Evolutionary conservation across 2,113 vertebrate genomes (phyloP).

Genomic region (Gambusia affinis): DNA sequence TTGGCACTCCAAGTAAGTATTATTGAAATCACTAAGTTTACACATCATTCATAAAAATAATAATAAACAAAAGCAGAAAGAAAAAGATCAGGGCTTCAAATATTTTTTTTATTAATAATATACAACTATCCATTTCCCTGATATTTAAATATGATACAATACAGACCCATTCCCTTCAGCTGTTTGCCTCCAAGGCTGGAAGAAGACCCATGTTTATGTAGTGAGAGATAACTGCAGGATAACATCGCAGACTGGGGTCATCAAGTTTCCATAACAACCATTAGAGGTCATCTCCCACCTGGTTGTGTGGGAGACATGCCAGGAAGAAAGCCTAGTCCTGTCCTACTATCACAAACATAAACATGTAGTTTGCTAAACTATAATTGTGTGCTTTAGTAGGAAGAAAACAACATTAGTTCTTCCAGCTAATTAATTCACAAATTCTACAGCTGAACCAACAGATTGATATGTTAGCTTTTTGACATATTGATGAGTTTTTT

Average conservation of each 20-base stretch:
- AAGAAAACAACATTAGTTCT: no score
- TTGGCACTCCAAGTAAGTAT: background rate
- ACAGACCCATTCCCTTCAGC: background rate
- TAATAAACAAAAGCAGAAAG: no score
- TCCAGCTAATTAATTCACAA: no score
- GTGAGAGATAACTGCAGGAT: background rate
- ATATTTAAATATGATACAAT: background rate
- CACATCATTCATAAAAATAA: background rate
- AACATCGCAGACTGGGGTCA: background rate
- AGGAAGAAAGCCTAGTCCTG: background rate
- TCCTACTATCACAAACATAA: no score
- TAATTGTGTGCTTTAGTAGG: no score
- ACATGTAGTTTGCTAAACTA: no score
- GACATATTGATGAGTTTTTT: background rate
- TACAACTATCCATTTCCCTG: background rate
- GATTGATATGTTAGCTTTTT: background rate
- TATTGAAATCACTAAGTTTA: background rate
- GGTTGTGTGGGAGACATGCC: background rate
- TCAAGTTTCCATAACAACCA: background rate
- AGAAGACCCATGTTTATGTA: background rate
- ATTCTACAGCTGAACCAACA: no score
- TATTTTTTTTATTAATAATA: background rate
- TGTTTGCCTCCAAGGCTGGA: background rate
- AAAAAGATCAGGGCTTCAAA: background rate
- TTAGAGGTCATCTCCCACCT: background rate